Base-by-base conservation (phyloP, 1,140 invertebrate species). In the Drosophila rhopaloa region DNA sequence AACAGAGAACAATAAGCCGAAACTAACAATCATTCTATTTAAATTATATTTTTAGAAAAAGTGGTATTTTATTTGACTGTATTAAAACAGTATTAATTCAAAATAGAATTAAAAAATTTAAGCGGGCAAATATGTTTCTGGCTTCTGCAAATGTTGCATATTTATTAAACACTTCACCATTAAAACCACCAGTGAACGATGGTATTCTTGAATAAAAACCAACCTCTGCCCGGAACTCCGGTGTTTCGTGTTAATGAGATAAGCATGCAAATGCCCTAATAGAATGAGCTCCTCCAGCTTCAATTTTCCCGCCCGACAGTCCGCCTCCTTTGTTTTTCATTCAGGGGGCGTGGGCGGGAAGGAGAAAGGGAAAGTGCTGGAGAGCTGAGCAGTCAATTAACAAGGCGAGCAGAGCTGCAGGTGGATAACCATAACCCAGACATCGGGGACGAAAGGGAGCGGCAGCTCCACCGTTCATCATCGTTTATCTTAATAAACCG, bases 401-500 rank as follows among this genome's bases (percentile, higher is more conserved):
- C 54, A 50, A 68, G 63, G 38, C 73, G 46, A 67, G 9, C 27
- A 9, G 48, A 32, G 71, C 53, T 76, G 73, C 73, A 76, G 61
- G 72, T 76, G 72, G 47, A 58, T 47, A 68, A 53, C 47, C 65
- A 65, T 68, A 53, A 53, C 65, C 65, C 50, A 53, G 65, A 66
- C 65, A 58, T 51, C 35, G 41, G 9, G 14, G 14, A 10, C 13
- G 9, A 10, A 38, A 38, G 54, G 19, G 14, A 29, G 37, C 7
- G 47, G 24, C 53, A 51, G 73, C 50, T 57, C 47, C 67, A 46
- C 71, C 83, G 83, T 88, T 88, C 83, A 86, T 86, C 83, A 86
- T 86, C 83, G 83, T 86, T 86, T 86, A 86, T 86, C 83, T 86
- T 86, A 88, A 86, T 86, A 86, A 86, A 86, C 84, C 84, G 84